phyloP scores from a whole-genome alignment of 92 coral and sea anemone genomes.

The Epizoanthus stellaris region DNA sequence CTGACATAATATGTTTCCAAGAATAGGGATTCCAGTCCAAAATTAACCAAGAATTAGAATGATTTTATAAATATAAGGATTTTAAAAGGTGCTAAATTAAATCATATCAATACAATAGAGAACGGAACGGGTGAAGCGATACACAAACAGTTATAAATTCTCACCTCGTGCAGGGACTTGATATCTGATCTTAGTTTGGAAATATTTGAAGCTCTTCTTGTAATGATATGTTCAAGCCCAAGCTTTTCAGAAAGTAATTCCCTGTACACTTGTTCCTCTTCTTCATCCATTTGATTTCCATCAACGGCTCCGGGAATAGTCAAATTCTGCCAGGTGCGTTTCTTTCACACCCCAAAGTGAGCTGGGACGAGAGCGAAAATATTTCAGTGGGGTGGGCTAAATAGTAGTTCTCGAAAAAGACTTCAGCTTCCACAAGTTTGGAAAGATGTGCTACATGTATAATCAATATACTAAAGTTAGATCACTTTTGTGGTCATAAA shows the following conservation, averaged over 20 bases:
- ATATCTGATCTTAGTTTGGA: conserved; percentile 52
- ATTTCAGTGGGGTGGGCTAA: too few relatives aligned
- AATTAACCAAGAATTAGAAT: too few relatives aligned
- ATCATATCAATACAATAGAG: too few relatives aligned
- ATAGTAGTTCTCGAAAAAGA: background rate
- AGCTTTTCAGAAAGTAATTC: conserved; percentile 53
- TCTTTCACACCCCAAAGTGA: background rate
- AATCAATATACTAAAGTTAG: background rate
- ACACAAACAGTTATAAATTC: background rate
- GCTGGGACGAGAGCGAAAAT: background rate
- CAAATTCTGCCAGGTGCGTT: too few relatives aligned
- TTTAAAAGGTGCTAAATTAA: background rate
- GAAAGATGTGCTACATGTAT: background rate
- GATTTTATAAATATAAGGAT: too few relatives aligned
- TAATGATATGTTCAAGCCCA: conserved; percentile 48
- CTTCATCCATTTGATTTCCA: background rate
- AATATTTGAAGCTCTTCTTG: conserved; percentile 48
- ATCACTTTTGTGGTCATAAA: background rate
- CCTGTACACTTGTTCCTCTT: conserved; percentile 30
- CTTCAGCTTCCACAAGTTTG: background rate
- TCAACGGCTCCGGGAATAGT: too few relatives aligned
- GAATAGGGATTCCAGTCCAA: too few relatives aligned
- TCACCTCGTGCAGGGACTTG: conserved; percentile 54
- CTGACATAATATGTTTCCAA: too few relatives aligned
- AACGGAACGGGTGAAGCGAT: too few relatives aligned